Evolutionary conservation across 2,888 invertebrate genomes (phyloP), one percentile per base, ranked within the genome.

Genomic region (Caenorhabditis doughertyi): DNA sequence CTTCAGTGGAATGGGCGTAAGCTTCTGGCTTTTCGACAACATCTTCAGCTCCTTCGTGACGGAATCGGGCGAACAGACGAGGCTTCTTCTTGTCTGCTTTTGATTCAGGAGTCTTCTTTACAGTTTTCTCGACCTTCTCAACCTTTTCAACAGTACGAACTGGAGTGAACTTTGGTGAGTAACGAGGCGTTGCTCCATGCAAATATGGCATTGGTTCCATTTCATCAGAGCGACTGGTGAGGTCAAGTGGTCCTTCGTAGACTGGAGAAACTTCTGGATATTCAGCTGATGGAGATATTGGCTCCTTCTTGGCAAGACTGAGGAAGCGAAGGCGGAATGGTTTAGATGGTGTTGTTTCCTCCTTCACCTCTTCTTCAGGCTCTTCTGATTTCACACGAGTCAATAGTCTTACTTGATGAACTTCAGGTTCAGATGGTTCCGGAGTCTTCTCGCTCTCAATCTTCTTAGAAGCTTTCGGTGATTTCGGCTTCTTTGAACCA

Each of bases 31-130:
- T 70, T 16, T 67, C 58, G 16, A 70, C 77, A 5, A 42, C 64
- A 4, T 85, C 84, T 71, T 84, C 86, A 13, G 84, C 77, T 18
- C 80, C 84, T 29, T 84, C 85, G 27, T 85, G 84, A 3, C 81
- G 64, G 42, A 82, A 47, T 8, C 84, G 56, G 23, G 79, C 64
- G 39, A 86, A 68, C 27, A 83, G 53, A 0, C 67, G 64, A 27
- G 44, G 67, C 35, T 44, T 53, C 71, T 55, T 81, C 39, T 56
- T 13, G 13, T 49, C 55, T 23, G 13, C 11, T 7, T n/a, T 35
- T 39, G 39, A 16, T 39, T 39, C 39, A 3, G 39, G 39, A 39
- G 9, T 39, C 39, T 32, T 32, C n/a, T n/a, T n/a, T n/a, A n/a
- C n/a, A n/a, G n/a, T n/a, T n/a, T n/a, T n/a, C n/a, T n/a, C n/a